A percentile compares a stretch with the other conserved stretches of the same genome.
Conservation (phyloP, 2,888 invertebrate genomes). For the Cantharis nigra region DNA sequence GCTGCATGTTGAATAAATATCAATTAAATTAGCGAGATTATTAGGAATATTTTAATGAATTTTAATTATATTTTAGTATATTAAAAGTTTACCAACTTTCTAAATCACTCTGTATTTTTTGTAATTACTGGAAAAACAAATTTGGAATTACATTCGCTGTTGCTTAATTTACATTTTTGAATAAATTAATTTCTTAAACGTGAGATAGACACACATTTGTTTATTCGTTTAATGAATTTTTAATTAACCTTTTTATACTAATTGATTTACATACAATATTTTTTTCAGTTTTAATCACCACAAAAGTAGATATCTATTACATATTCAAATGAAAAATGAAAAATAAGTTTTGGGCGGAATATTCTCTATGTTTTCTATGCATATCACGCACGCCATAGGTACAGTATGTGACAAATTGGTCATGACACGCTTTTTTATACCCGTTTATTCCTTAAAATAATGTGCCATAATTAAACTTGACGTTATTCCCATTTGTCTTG, state of each 20-base stretch:
- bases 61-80: not conserved
- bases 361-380: not conserved
- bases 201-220: not conserved
- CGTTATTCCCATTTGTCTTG: slow-evolving; percentile 4
- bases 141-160: not conserved
- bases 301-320: not conserved
- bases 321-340: not conserved
- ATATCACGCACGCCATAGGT: not conserved
- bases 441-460: not conserved
- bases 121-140: not conserved
- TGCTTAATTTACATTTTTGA: not conserved
- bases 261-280: not conserved
- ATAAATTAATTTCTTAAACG: not conserved
- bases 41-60: not conserved
- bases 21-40: not conserved
- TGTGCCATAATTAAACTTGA: slow-evolving; percentile 4
- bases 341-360: not conserved
- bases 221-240: not conserved
- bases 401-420: not conserved
- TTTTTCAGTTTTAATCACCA: not conserved
- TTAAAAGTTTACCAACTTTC: not conserved
- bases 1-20: not conserved
- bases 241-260: not conserved
- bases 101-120: not conserved
- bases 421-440: not conserved